Evolutionary conservation across 2,888 invertebrate genomes (phyloP).

Genomic region (Acronicta psi): DNA sequence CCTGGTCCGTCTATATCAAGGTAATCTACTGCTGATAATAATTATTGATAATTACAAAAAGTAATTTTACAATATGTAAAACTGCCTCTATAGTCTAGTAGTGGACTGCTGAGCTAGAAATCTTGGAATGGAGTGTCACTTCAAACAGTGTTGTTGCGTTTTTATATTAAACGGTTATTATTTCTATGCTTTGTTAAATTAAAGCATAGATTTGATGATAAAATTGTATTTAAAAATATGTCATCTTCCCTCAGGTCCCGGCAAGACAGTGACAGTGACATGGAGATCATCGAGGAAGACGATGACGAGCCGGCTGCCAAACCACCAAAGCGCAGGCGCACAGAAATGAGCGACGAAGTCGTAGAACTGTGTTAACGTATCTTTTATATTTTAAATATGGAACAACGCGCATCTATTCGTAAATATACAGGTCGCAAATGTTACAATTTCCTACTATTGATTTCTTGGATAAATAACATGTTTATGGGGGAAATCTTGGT

Average conservation of each 20-base stretch:
- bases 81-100: too few species aligned
- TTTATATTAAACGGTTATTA: too few species aligned
- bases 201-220: too few species aligned
- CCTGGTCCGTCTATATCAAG: constrained; percentile 83
- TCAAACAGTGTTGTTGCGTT: too few species aligned
- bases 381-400: constrained; percentile 14
- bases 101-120: too few species aligned
- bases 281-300: constrained; percentile 85
- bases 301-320: constrained; percentile 76
- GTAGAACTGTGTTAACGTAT: constrained; percentile 80
- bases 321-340: constrained; percentile 82
- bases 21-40: background rate
- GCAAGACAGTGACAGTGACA: constrained; percentile 83
- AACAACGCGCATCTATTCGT: constrained; percentile 21
- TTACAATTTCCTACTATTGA: constrained; percentile 35
- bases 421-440: constrained; percentile 30
- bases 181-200: too few species aligned
- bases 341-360: constrained; percentile 72
- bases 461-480: constrained; percentile 16
- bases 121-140: too few species aligned
- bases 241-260: constrained; percentile 44
- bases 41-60: too few species aligned
- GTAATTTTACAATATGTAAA: too few species aligned
- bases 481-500: constrained; percentile 6
- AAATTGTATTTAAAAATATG: too few species aligned